Percentiles rank a stretch among this genome's conserved stretches.
Conservation (phyloP, 2,888 invertebrate species). For the Ariolimax columbianus region DNA sequence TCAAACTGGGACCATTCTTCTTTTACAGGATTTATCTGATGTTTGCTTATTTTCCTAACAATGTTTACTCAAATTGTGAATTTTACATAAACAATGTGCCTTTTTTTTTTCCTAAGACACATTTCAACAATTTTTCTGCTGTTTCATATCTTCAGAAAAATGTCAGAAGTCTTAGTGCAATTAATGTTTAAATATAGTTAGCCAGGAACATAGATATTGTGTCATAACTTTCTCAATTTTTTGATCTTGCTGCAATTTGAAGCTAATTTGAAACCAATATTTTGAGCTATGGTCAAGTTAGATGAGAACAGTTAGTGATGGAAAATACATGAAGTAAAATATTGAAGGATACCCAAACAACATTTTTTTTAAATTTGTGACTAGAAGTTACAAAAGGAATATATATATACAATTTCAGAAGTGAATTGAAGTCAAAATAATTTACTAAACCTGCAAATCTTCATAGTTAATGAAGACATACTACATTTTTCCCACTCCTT, state of each 20-base stretch:
- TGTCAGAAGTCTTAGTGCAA: neutral
- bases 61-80: constrained; percentile 10
- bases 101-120: constrained; percentile 21
- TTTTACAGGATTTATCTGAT: neutral
- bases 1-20: neutral
- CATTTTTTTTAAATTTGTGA: no score
- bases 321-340: no score
- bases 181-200: neutral
- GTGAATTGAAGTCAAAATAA: no score
- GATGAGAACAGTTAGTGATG: no score
- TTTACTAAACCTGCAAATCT: no score
- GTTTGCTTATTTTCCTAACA: neutral
- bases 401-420: no score
- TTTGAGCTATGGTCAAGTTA: no score
- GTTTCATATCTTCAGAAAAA: neutral
- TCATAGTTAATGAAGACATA: no score
- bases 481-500: no score
- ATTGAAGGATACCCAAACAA: no score
- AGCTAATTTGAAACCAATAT: no score
- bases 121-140: neutral
- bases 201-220: neutral
- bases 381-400: no score
- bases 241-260: neutral
- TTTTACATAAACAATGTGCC: constrained; percentile 28
- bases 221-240: neutral